Base-by-base conservation (phyloP, 2,888 invertebrate species). In the Leptopilina syphax region DNA sequence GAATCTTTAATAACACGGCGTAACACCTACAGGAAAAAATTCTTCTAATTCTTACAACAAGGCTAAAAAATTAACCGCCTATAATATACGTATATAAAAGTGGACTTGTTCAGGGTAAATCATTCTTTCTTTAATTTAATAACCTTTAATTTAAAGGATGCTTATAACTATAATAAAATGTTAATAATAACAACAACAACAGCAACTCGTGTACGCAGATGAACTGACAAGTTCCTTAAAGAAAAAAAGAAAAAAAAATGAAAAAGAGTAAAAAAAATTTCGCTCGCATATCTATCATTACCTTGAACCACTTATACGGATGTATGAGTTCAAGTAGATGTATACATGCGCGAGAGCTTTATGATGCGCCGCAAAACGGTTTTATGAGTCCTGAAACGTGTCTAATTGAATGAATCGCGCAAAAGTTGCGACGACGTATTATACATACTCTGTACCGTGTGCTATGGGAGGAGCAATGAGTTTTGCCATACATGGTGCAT, bases 341-440 rank as follows among this genome's bases (percentile, higher is more conserved):
- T 68, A 27, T 70, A 9, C 27, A 70, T 70, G 54, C 3, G 54
- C 3, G 27, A 27, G 34, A 54, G 54, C 54, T 70, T 70, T 70
- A 70, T 77, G 77, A 65, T 57, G 66, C 77, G 27, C 47, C 76
- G 65, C 65, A 54, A 34, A 34, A 67, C 67, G 60, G 79, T 80
- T 80, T 80, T 80, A 80, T 68, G 79, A 63, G 79, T 63, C 60
- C 76, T 77, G 79, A 73, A 77, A 70, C 81, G 81, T 81, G 79
- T 79, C 79, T 81, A 81, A 81, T 82, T 82, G 82, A 82, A 82
- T 82, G 81, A 81, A 82, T 79, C 80, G 80, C 80, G 80, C 80
- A 80, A 80, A 50, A 80, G 77, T 63, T 77, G 67, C 79, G 79
- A 77, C 79, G 79, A 78, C 44, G 44, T 34, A 34, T 44, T 44